Percentiles rank a stretch among this genome's conserved stretches.
phyloP scores from a whole-genome alignment of 2,888 invertebrate genomes.

The Heliconius hortense region DNA sequence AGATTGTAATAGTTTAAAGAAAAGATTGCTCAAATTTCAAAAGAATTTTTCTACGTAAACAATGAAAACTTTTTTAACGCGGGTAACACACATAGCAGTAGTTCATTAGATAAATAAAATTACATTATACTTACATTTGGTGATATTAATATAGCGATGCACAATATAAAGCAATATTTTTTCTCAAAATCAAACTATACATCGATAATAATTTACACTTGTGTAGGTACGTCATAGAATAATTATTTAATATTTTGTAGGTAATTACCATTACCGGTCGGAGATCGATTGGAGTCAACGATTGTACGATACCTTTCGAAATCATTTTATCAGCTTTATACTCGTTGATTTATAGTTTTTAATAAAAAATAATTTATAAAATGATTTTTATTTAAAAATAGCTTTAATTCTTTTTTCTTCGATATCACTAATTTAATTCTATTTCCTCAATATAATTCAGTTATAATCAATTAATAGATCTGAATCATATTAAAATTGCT shows the following conservation, averaged over 20 bases:
- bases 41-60: conserved; percentile 18
- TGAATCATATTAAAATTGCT: background rate
- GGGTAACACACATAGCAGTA: conserved; percentile 20
- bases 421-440: background rate
- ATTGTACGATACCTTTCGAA: conserved; percentile 35
- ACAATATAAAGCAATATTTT: conserved; percentile 35
- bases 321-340: conserved; percentile 53
- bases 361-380: conserved; percentile 48
- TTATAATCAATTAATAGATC: too few species aligned
- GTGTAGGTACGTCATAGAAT: conserved; percentile 28
- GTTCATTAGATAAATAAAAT: conserved; percentile 18
- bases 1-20: conserved; percentile 78
- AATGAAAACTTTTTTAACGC: conserved; percentile 5
- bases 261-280: conserved; percentile 26
- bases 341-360: conserved; percentile 57
- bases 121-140: conserved; percentile 27
- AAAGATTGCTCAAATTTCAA: conserved; percentile 44
- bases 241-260: conserved; percentile 33
- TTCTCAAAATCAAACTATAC: conserved; percentile 27
- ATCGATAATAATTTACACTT: conserved; percentile 29
- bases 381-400: conserved; percentile 25
- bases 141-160: conserved; percentile 31
- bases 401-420: background rate
- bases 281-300: conserved; percentile 23
- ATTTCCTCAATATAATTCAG: background rate